These are phyloP conservation scores for Trileptium ribeirensis DNA, from an alignment of 2,888 invertebrate species.

Conservation along the genomic window DNA sequence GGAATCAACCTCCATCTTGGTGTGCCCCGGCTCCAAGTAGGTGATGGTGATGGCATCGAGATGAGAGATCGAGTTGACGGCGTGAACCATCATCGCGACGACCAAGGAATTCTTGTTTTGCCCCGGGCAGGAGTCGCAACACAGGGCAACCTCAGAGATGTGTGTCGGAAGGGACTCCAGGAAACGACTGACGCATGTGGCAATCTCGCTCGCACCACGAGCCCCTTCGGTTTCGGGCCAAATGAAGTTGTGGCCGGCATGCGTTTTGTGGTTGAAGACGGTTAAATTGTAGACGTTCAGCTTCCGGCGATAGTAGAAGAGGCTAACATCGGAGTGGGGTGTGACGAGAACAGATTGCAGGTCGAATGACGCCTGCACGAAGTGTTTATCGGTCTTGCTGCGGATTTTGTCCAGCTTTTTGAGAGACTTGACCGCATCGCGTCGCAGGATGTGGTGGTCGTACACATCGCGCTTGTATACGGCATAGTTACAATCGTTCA, in stretches of 20 bases:
- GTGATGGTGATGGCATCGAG: not conserved
- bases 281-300: slow-evolving; percentile 14
- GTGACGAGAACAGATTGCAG: slow-evolving; percentile 5
- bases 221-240: slow-evolving; percentile 1
- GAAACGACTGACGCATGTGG: not conserved
- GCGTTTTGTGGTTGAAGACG: not conserved
- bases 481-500: not conserved
- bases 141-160: not conserved
- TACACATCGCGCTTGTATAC: not conserved
- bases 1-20: slow-evolving; percentile 18
- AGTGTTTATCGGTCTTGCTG: not conserved
- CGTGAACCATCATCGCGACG: not conserved
- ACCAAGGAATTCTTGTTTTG: not conserved
- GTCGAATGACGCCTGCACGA: not conserved
- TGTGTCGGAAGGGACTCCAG: not conserved
- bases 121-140: not conserved
- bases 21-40: slow-evolving; percentile 19
- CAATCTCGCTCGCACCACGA: slow-evolving; percentile 14
- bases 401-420: not conserved
- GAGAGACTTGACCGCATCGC: not conserved
- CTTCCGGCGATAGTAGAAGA: slow-evolving; percentile 16
- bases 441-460: not conserved
- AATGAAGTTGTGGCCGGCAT: slow-evolving; percentile 1
- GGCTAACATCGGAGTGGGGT: slow-evolving; percentile 7
- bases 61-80: not conserved